phyloP scores from a whole-genome alignment of 2,888 invertebrate species.

The Catotricha subobsoleta region DNA sequence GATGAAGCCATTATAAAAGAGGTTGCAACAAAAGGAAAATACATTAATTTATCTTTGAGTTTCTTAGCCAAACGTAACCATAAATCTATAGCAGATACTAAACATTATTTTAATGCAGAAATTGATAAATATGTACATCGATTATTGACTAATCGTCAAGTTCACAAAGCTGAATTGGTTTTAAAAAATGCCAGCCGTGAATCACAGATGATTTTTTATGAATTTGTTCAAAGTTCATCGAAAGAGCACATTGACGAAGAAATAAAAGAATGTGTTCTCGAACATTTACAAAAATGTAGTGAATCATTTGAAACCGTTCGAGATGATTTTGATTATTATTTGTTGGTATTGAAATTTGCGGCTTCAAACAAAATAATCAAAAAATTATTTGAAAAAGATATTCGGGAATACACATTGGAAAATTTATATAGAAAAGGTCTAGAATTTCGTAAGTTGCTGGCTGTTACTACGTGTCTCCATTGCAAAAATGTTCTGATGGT shows the following conservation, averaged over 20 bases:
- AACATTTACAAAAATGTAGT: constrained; percentile 38
- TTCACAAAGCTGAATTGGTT: constrained; percentile 23
- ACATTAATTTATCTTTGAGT: constrained; percentile 23
- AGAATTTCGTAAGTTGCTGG: constrained; percentile 18
- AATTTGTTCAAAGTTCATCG: constrained; percentile 28
- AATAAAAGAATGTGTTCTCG: constrained; percentile 46
- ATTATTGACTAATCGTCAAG: constrained; percentile 22
- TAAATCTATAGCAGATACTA: constrained; percentile 16
- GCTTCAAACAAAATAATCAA: background rate
- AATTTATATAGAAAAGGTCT: constrained; percentile 22
- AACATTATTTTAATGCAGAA: constrained; percentile 23
- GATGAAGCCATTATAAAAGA: constrained; percentile 19
- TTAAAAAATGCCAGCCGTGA: constrained; percentile 22
- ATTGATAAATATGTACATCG: constrained; percentile 25
- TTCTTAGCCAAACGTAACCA: constrained; percentile 18
- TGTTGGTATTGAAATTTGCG: background rate
- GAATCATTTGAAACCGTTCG: constrained; percentile 28
- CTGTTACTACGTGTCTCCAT: constrained; percentile 25
- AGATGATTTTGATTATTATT: constrained; percentile 13
- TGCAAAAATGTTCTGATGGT: constrained; percentile 20
- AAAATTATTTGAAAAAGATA: constrained; percentile 9
- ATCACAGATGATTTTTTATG: constrained; percentile 23
- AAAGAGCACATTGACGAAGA: constrained; percentile 37
- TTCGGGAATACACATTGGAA: constrained; percentile 20
- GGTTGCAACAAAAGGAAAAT: constrained; percentile 27